These are phyloP conservation scores for Hydropotes inermis DNA, from an alignment of 2,113 vertebrate genomes.

Conservation along the genomic window DNA sequence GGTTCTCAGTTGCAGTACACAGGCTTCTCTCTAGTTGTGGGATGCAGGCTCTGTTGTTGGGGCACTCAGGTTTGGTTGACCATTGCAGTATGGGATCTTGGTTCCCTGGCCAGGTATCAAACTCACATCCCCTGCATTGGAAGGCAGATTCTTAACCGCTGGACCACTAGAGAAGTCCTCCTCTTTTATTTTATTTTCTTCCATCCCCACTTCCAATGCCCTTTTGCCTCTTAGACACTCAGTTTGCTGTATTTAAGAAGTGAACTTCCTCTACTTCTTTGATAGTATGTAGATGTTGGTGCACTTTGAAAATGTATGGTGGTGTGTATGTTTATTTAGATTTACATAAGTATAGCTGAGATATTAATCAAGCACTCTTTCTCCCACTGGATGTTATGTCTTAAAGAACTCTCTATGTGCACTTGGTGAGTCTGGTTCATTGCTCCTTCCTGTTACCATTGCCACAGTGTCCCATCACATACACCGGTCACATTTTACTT, in stretches of 20 bases:
- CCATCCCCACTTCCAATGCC: background rate
- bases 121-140: background rate
- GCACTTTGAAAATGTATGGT: background rate
- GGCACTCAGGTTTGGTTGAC: background rate
- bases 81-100: background rate
- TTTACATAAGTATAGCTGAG: background rate
- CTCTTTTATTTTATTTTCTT: background rate
- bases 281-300: background rate
- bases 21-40: background rate
- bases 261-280: background rate
- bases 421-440: background rate
- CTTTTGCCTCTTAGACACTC: background rate
- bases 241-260: background rate
- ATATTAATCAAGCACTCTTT: background rate
- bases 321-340: background rate
- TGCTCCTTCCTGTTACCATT: background rate
- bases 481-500: background rate
- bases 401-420: background rate
- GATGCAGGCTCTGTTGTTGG: fast-evolving
- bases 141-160: background rate
- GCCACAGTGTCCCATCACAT: background rate
- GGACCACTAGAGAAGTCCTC: background rate
- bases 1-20: background rate
- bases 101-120: background rate
- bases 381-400: background rate